phyloP scores from a whole-genome alignment of 2,888 invertebrate species.

The Leptinotarsa tumamoca region DNA sequence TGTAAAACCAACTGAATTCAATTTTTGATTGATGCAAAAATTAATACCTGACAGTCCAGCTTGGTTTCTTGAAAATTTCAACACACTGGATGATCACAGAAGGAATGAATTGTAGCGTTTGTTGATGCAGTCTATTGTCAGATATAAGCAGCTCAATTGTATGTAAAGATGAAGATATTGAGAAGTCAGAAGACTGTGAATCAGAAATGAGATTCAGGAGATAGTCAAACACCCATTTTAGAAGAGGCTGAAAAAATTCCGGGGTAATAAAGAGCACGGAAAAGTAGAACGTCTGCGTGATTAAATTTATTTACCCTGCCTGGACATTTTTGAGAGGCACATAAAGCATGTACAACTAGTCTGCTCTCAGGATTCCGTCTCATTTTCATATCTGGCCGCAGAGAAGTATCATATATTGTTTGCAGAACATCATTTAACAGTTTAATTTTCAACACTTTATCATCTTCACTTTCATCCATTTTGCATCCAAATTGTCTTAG shows the following conservation, averaged over 20 bases:
- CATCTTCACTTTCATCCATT: conserved; percentile 42
- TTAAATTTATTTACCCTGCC: conserved; percentile 46
- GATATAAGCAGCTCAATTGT: conserved; percentile 53
- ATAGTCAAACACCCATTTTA: conserved; percentile 47
- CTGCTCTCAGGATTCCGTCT: conserved; percentile 55
- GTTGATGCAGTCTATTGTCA: conserved; percentile 51
- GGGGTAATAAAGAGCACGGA: too few relatives aligned
- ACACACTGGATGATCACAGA: conserved; percentile 48
- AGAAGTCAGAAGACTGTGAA: conserved; percentile 42
- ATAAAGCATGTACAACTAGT: conserved; percentile 54
- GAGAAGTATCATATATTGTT: conserved; percentile 37
- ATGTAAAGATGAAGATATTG: conserved; percentile 51
- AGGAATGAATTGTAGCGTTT: conserved; percentile 49
- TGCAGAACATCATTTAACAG: conserved; percentile 48
- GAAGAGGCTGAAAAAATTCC: conserved; percentile 44
- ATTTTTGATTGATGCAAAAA: neutral
- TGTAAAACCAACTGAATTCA: too few relatives aligned
- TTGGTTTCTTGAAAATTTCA: conserved; percentile 47
- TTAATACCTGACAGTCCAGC: conserved; percentile 53
- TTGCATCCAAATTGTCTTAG: conserved; percentile 42
- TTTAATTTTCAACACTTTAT: conserved; percentile 46
- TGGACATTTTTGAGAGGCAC: conserved; percentile 46
- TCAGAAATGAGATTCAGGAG: conserved; percentile 48
- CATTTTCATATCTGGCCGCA: conserved; percentile 48
- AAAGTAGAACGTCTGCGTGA: too few relatives aligned